phyloP scores from a whole-genome alignment of 2,888 invertebrate species.

The Mallateleia sp. region DNA sequence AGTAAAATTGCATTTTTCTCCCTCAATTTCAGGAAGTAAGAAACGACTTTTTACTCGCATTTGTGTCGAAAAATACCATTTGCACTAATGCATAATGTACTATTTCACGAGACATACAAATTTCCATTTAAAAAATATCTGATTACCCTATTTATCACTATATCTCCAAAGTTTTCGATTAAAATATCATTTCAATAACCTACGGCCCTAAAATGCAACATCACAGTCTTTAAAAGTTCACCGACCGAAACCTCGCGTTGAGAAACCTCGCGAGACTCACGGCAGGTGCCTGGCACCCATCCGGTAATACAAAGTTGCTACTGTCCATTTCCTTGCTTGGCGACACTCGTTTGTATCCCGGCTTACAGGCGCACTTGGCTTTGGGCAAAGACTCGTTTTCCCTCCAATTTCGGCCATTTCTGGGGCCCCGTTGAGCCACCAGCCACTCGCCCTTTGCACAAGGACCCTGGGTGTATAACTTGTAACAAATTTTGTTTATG shows the following conservation, averaged over 20 bases:
- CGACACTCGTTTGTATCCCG: slow-evolving; percentile 91
- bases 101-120: no score
- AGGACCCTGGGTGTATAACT: slow-evolving; percentile 94
- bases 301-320: slow-evolving; percentile 83
- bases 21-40: no score
- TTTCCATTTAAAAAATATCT: no score
- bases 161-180: neutral
- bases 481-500: slow-evolving; percentile 93
- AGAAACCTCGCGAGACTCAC: slow-evolving; percentile 92
- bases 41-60: no score
- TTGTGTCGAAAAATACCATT: no score
- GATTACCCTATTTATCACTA: neutral
- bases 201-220: slow-evolving; percentile 33
- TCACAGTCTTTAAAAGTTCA: slow-evolving; percentile 75
- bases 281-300: slow-evolving; percentile 91
- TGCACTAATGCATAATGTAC: no score
- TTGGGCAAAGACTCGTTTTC: slow-evolving; percentile 85
- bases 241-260: slow-evolving; percentile 89
- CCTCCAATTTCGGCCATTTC: slow-evolving; percentile 84
- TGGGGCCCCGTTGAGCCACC: slow-evolving; percentile 90
- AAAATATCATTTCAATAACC: neutral
- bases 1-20: no score
- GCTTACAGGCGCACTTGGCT: slow-evolving; percentile 93
- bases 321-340: slow-evolving; percentile 87
- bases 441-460: slow-evolving; percentile 94